Base-by-base conservation (phyloP, 92 coral and sea anemone genomes). In the Siderastrea siderea region DNA sequence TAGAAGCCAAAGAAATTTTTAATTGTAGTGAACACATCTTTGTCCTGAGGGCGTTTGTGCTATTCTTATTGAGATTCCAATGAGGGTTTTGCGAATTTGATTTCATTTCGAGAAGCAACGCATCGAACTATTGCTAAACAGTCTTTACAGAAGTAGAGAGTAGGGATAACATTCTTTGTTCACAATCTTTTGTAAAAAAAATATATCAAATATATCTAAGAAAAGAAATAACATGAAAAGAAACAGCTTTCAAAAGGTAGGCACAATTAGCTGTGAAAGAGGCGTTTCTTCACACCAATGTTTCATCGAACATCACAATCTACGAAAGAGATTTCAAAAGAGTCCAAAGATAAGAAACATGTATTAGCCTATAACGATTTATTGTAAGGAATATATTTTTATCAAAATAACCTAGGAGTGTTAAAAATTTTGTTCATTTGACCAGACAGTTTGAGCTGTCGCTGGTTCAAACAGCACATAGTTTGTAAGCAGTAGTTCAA, bases 321-420 rank as follows among this genome's bases (percentile, higher is more conserved):
- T 64, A 61, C 79, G 64, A 84, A 74, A 15, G 80, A 84, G 73
- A 60, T 68, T 81, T 81, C 75, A 81, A 81, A 52, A 67, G 61
- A 44, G 83, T 81, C 60, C 45, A 67, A 77, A 85, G 83, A 85
- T 76, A 57, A 85, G 83, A 65, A 16, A 85, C 38, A 74, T 85
- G 89, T 51, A 16, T 78, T 65, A 66, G 68, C 83, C 67, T 85
- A 60, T 76, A 85, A 75, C 84, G 82, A 85, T 85, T 77, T 77
- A 85, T 85, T 77, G 83, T 75, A 68, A 76, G 68, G 82, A 78
- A 77, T 85, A 65, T 85, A 85, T 85, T 85, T 84, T 85, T 85
- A 77, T 78, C 64, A 85, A 85, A 75, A 51, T 66, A 65, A 68
- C 84, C 57, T 12, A 77, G 67, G 89, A 38, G 87, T 72, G 80